Evolutionary conservation across 2,797 vertebrate genomes (phyloP).

Genomic region (Hippocampus kuda): DNA sequence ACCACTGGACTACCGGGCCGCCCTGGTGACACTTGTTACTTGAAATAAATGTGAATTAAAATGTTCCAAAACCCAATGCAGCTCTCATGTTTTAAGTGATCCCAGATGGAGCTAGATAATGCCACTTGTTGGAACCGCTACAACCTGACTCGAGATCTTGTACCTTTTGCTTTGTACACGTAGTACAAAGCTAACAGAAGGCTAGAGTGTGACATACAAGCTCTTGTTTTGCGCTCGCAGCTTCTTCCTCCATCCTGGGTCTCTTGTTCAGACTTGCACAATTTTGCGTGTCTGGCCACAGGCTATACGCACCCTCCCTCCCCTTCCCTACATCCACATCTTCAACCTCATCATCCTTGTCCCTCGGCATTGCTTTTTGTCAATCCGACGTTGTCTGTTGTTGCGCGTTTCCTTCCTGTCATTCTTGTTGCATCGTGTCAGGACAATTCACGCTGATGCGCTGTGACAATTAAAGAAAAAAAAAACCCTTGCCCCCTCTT

Average conservation of each 20-base stretch:
- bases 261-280: slow-evolving; percentile 58
- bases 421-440: slow-evolving; percentile 10
- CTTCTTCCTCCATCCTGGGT: slow-evolving; percentile 41
- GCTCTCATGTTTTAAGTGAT: too few species aligned
- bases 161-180: slow-evolving; percentile 10
- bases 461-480: slow-evolving; percentile 28
- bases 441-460: slow-evolving; percentile 24
- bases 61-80: background rate
- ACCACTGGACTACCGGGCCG: too few species aligned
- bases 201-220: slow-evolving; percentile 26
- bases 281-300: slow-evolving; percentile 52
- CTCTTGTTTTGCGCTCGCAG: slow-evolving; percentile 35
- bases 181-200: slow-evolving; percentile 12
- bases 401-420: background rate
- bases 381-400: slow-evolving; percentile 21
- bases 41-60: background rate
- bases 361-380: slow-evolving; percentile 24
- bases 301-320: slow-evolving; percentile 25
- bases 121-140: background rate
- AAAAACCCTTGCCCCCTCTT: background rate
- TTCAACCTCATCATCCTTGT: slow-evolving; percentile 38
- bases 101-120: background rate
- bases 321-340: slow-evolving; percentile 13
- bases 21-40: background rate
- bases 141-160: slow-evolving; percentile 2